Evolutionary conservation across 2,797 vertebrate species (phyloP).

Genomic region (Falco novaeseelandiae): DNA sequence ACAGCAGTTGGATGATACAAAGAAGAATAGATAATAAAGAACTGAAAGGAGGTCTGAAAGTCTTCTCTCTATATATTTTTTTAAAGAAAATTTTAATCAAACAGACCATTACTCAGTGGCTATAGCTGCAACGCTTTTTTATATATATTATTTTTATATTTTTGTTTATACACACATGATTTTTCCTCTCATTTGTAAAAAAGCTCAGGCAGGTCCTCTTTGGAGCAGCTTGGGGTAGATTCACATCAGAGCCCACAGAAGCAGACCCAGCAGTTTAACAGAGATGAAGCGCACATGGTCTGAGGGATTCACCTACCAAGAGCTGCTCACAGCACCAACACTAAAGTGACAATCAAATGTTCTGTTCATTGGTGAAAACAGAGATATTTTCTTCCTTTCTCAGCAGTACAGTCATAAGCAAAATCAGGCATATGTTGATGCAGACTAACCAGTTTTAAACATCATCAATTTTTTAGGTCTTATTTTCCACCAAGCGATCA

Average conservation of each 20-base stretch:
- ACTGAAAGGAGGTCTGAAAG: neutral
- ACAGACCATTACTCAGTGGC: neutral
- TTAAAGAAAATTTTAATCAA: neutral
- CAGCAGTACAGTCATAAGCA: neutral
- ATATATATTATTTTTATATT: neutral
- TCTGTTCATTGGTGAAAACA: neutral
- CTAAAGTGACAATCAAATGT: neutral
- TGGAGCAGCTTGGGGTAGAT: neutral
- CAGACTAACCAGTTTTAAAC: neutral
- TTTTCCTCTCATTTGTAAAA: neutral
- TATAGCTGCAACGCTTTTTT: neutral
- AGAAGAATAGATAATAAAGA: neutral
- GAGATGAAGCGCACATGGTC: neutral
- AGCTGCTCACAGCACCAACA: neutral
- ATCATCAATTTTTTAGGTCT: neutral
- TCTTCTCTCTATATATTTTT: neutral
- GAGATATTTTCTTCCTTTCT: neutral
- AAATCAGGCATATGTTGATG: neutral
- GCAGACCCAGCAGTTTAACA: neutral
- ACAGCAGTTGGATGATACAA: neutral
- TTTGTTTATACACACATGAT: neutral
- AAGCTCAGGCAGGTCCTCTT: neutral
- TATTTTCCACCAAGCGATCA: neutral
- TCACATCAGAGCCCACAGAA: neutral
- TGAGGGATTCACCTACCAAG: neutral